These are phyloP conservation scores for Spisula solida DNA, from an alignment of 2,888 invertebrate species.

Conservation along the genomic window DNA sequence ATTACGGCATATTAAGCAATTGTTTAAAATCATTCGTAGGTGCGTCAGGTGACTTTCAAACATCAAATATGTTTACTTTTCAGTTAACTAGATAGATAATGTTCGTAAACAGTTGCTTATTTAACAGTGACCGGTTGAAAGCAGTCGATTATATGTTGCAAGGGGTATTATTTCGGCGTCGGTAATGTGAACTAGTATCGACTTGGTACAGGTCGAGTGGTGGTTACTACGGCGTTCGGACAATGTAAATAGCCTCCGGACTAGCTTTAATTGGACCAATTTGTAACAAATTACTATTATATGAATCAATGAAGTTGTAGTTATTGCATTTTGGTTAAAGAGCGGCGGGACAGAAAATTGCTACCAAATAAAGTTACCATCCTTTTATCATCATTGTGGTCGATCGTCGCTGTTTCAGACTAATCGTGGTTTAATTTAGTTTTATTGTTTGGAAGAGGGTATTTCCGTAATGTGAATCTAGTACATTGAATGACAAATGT, in stretches of 20 bases:
- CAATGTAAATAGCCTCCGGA: slow-evolving; percentile 34
- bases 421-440: slow-evolving; percentile 4
- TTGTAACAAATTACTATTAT: slow-evolving; percentile 29
- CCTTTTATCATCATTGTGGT: background rate
- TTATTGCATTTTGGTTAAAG: background rate
- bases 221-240: background rate
- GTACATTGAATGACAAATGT: background rate
- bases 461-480: slow-evolving; percentile 5
- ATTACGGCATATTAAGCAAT: background rate
- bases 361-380: background rate
- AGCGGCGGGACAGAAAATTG: background rate
- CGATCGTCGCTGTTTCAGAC: background rate
- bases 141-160: slow-evolving; percentile 1
- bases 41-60: background rate
- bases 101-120: background rate
- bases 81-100: background rate
- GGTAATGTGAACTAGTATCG: background rate
- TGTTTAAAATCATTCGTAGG: background rate
- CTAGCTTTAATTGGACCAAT: slow-evolving; percentile 32
- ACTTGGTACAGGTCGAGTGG: slow-evolving; percentile 3
- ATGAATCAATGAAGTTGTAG: slow-evolving; percentile 13
- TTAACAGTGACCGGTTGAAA: background rate
- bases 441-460: background rate
- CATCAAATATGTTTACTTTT: background rate
- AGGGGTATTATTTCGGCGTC: background rate